These are phyloP conservation scores for Hippopotamyrus pictus DNA, from an alignment of 2,797 vertebrate genomes.

Conservation along the genomic window DNA sequence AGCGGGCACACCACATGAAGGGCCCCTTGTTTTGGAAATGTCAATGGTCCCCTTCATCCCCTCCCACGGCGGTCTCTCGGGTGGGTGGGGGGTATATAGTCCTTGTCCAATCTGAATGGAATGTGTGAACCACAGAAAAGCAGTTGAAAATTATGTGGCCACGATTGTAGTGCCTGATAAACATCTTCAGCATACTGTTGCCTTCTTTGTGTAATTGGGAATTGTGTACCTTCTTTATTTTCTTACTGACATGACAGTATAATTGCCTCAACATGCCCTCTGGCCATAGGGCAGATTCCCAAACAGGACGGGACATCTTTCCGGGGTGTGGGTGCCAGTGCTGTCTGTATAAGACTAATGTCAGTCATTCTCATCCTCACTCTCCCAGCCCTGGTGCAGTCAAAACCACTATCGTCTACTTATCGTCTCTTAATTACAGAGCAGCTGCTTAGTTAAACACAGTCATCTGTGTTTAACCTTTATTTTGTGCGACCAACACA, in stretches of 20 bases:
- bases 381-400: not conserved
- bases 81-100: not conserved
- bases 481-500: not conserved
- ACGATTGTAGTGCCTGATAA: not conserved
- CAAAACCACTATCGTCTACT: not conserved
- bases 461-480: not conserved
- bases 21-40: slow-evolving; percentile 18
- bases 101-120: slow-evolving; percentile 9
- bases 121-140: slow-evolving; percentile 1
- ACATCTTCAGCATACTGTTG: not conserved
- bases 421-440: not conserved
- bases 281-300: not conserved
- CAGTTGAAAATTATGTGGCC: not conserved
- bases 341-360: not conserved
- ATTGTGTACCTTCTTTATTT: not conserved
- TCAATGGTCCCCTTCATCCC: slow-evolving; percentile 16
- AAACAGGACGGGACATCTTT: not conserved
- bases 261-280: not conserved
- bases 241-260: not conserved
- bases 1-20: slow-evolving; percentile 14
- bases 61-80: not conserved
- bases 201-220: not conserved
- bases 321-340: not conserved
- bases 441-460: not conserved
- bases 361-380: not conserved